Conservation (phyloP, 2,797 vertebrate genomes). For the Sebastes taczanowskii region DNA sequence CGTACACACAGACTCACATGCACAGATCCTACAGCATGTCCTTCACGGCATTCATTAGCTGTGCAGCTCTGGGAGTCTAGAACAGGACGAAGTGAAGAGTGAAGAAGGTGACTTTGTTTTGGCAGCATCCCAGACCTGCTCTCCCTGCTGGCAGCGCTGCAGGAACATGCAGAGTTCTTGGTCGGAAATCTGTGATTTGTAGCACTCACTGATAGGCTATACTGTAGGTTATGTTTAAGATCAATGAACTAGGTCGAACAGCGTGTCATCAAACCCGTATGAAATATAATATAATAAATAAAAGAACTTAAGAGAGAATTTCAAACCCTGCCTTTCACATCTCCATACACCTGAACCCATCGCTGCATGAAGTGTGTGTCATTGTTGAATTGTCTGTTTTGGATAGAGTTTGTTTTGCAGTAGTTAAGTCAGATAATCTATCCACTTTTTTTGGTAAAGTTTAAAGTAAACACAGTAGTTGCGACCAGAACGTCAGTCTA, state of each 20-base stretch:
- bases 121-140: constrained; percentile 25
- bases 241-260: neutral
- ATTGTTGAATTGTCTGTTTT: too few relatives aligned
- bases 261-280: neutral
- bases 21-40: neutral
- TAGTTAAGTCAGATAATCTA: neutral
- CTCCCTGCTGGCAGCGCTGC: neutral
- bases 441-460: neutral
- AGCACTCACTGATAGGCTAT: neutral
- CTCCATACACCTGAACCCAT: too few relatives aligned
- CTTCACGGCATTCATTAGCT: constrained; percentile 37
- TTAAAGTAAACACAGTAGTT: neutral
- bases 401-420: neutral
- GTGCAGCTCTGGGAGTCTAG: neutral
- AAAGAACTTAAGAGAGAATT: neutral
- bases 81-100: constrained; percentile 21
- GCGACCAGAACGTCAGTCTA: neutral
- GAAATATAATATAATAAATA: too few relatives aligned
- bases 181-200: neutral
- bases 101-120: constrained; percentile 53
- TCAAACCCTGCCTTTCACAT: too few relatives aligned
- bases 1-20: neutral
- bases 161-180: neutral
- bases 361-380: accelerated
- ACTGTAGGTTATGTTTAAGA: neutral